Evolutionary conservation across 2,888 invertebrate genomes (phyloP).

Genomic region (Lissonota sp.): DNA sequence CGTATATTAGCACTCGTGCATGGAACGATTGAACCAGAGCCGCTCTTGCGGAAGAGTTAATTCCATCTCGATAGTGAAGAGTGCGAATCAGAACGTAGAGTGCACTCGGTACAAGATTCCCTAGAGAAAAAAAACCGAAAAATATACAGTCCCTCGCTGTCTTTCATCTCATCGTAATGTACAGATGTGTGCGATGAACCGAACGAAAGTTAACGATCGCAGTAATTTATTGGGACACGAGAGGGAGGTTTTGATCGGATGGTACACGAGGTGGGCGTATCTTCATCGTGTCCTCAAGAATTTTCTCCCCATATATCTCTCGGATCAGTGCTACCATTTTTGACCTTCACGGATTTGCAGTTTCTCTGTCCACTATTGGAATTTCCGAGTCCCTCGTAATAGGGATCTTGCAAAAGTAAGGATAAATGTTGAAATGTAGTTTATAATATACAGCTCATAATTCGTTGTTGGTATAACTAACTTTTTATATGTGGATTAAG

Average conservation of each 20-base stretch:
- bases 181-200: background rate
- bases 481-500: no score
- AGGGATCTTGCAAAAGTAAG: no score
- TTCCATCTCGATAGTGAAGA: slow-evolving; percentile 62
- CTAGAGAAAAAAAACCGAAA: slow-evolving; percentile 1
- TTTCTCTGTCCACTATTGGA: no score
- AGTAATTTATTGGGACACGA: slow-evolving; percentile 55
- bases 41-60: slow-evolving; percentile 57
- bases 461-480: no score
- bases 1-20: slow-evolving; percentile 28
- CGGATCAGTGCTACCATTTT: no score
- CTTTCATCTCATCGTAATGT: slow-evolving; percentile 38
- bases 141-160: slow-evolving; percentile 24
- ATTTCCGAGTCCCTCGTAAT: no score
- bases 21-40: slow-evolving; percentile 46
- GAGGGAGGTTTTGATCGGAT: slow-evolving; percentile 33
- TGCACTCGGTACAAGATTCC: slow-evolving; percentile 27
- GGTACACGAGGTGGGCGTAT: slow-evolving; percentile 57
- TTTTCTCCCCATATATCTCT: slow-evolving; percentile 1
- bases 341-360: no score
- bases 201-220: slow-evolving; percentile 55
- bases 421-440: no score
- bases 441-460: no score
- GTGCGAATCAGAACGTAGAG: slow-evolving; percentile 53
- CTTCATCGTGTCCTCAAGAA: slow-evolving; percentile 31